phyloP scores from a whole-genome alignment of 2,113 vertebrate species.

The Agelaius tricolor region DNA sequence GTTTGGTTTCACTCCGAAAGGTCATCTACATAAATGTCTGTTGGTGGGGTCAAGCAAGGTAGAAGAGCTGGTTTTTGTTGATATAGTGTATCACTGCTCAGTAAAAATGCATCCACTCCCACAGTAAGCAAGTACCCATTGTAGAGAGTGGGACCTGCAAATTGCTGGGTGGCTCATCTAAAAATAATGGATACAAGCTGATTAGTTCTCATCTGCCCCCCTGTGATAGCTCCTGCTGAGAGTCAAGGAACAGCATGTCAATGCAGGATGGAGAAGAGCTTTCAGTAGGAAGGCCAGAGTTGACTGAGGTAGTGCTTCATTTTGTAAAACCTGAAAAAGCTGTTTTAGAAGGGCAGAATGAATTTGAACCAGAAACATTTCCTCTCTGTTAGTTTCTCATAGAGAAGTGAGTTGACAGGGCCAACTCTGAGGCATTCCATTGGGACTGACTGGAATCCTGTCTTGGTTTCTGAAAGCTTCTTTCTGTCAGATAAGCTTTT shows the following conservation, averaged over 20 bases:
- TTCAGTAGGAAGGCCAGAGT: not conserved
- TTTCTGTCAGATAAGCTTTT: not conserved
- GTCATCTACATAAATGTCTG: not conserved
- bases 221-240: not conserved
- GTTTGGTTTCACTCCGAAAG: not conserved
- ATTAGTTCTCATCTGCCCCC: not conserved
- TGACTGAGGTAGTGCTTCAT: not conserved
- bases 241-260: not conserved
- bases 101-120: not conserved
- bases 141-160: not conserved
- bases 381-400: not conserved
- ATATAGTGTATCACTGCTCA: not conserved
- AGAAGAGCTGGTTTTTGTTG: not conserved
- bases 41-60: not conserved
- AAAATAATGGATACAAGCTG: not conserved
- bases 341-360: not conserved
- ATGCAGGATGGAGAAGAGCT: not conserved
- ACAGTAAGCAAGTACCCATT: not conserved
- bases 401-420: not conserved
- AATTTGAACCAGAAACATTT: not conserved
- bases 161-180: not conserved
- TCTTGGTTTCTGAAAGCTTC: not conserved
- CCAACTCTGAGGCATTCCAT: rapidly evolving
- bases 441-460: not conserved
- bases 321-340: not conserved